These are phyloP conservation scores for Pinctada fucata DNA, from an alignment of 2,888 invertebrate species.

Conservation along the genomic window DNA sequence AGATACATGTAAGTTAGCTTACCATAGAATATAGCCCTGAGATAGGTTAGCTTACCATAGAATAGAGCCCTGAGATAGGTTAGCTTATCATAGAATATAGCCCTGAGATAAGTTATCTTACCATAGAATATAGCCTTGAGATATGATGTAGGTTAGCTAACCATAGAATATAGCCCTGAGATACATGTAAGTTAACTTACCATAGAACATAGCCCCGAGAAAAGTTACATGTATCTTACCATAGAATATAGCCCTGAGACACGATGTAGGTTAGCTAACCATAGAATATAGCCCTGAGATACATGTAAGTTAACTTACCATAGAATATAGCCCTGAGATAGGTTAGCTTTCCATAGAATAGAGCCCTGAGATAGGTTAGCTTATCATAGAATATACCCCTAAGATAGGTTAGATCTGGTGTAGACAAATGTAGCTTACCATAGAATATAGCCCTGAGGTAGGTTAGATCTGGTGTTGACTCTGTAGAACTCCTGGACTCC, in stretches of 20 bases:
- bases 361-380: too few relatives aligned
- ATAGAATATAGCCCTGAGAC: constrained; percentile 14
- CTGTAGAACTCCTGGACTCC: constrained; percentile 19
- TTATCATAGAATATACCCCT: constrained; percentile 20
- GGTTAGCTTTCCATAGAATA: too few relatives aligned
- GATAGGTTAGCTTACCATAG: neutral
- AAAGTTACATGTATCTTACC: too few relatives aligned
- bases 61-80: too few relatives aligned
- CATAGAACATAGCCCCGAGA: too few relatives aligned
- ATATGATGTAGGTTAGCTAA: too few relatives aligned
- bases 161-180: too few relatives aligned
- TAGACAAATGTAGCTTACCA: constrained; percentile 6
- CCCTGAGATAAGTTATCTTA: neutral
- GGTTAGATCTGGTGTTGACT: neutral
- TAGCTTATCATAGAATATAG: constrained; percentile 12
- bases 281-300: too few relatives aligned
- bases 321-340: too few relatives aligned
- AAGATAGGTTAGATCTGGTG: neutral
- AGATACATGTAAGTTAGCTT: neutral
- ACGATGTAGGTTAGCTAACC: neutral
- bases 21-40: constrained; percentile 23
- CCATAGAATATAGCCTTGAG: too few relatives aligned
- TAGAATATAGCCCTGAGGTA: constrained; percentile 19
- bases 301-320: neutral
- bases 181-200: too few relatives aligned